Evolutionary conservation across 2,797 vertebrate genomes (phyloP).

Genomic region (Labeo calbasu): DNA sequence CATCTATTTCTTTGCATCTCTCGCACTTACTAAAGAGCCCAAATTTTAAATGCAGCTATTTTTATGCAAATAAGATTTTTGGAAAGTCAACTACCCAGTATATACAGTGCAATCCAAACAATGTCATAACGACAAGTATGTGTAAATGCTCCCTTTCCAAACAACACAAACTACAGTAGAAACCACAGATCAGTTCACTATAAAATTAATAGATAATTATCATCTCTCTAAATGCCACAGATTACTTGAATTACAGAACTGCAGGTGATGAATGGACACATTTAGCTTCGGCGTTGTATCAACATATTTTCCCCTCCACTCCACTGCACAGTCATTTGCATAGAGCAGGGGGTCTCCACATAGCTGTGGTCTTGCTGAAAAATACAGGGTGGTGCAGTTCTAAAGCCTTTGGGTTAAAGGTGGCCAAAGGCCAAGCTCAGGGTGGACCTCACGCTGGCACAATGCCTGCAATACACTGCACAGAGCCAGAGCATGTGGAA

Average conservation of each 20-base stretch:
- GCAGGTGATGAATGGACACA: constrained; percentile 34
- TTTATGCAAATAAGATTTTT: not conserved
- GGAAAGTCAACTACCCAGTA: not conserved
- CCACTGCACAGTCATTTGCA: constrained; percentile 6
- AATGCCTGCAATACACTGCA: constrained; percentile 57
- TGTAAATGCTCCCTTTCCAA: constrained; percentile 20
- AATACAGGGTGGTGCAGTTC: constrained; percentile 70
- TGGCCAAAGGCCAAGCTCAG: constrained; percentile 65
- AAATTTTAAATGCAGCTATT: not conserved
- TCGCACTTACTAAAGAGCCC: not conserved
- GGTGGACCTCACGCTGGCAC: constrained; percentile 69
- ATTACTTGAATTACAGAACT: constrained; percentile 21
- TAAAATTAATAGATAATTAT: constrained; percentile 33
- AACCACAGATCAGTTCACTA: constrained; percentile 22
- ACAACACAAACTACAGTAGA: constrained; percentile 14
- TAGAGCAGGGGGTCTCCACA: constrained; percentile 55
- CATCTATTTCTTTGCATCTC: not conserved
- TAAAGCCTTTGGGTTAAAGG: constrained; percentile 68
- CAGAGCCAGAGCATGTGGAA: constrained; percentile 76
- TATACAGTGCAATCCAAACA: constrained; percentile 1
- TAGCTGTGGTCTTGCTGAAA: constrained; percentile 75
- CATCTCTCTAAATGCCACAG: constrained; percentile 16
- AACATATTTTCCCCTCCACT: constrained; percentile 1
- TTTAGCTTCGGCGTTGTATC: not conserved
- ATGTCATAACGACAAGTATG: constrained; percentile 1